phyloP scores from a whole-genome alignment of 2,888 invertebrate genomes.

The Chaetogeoica ovagalla region DNA sequence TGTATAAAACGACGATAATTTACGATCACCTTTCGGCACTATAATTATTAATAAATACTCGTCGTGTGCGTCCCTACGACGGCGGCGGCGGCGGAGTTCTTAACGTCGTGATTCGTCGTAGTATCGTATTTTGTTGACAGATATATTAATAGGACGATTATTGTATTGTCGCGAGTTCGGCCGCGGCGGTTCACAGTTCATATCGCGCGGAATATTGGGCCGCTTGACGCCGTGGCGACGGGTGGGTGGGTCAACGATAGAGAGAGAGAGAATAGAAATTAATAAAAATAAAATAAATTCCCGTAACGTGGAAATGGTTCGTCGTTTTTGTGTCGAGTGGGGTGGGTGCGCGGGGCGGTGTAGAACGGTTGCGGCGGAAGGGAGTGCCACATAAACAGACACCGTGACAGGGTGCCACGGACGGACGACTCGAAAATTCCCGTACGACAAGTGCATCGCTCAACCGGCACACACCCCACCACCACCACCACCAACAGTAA shows the following conservation, averaged over 20 bases:
- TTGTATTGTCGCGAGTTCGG: constrained; percentile 35
- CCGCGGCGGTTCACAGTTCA: constrained; percentile 32
- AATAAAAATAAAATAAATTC: too few species aligned
- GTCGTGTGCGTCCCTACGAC: neutral
- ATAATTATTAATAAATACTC: too few species aligned
- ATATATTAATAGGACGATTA: constrained; percentile 26
- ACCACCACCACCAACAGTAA: too few species aligned
- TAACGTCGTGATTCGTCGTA: neutral
- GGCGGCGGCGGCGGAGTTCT: too few species aligned
- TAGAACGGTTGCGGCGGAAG: neutral
- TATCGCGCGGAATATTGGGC: constrained; percentile 16
- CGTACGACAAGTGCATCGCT: constrained; percentile 3
- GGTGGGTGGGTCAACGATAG: too few species aligned
- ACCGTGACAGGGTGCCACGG: constrained; percentile 35
- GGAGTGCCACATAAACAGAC: constrained; percentile 53
- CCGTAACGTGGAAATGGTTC: too few species aligned
- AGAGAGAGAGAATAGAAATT: too few species aligned
- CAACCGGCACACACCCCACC: too few species aligned
- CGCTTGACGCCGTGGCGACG: too few species aligned
- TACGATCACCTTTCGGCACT: neutral
- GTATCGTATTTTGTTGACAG: constrained; percentile 23
- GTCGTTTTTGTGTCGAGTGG: too few species aligned
- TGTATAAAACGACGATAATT: too few species aligned
- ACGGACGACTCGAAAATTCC: constrained; percentile 19
- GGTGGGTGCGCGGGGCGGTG: too few species aligned